Evolutionary conservation across 2,888 invertebrate genomes (phyloP), one percentile per base, ranked within the genome.

Genomic region (Lasiommata megera): DNA sequence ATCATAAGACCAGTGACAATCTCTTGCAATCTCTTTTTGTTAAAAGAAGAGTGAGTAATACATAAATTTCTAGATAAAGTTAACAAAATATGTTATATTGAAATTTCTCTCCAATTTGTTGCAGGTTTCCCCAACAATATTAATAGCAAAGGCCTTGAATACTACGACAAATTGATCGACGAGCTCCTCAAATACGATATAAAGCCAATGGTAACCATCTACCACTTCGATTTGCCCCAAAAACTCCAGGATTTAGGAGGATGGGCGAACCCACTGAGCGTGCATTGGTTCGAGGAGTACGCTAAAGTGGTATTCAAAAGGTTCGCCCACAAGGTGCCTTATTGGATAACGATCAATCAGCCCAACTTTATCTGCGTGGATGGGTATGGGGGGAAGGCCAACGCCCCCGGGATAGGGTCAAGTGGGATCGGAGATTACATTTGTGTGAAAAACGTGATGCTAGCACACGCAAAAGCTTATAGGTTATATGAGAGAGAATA

Each of bases 301-400:
- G 88, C 92, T 0, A 76, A 73, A 14, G 64, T 89, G 1, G 65
- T 89, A 0, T 92, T 86, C 63, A 65, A 80, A 5, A 72, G 77
- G 64, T 92, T 86, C 61, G 91, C 90, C 0, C 80, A 82, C 41
- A 84, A 85, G 62, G 92, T 92, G 0, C 87, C 92, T 61, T 83
- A 81, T 44, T 94, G 93, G 93, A 84, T 93, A 0, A 94, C 94
- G 0, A 77, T 93, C 0, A 94, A 94, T 71, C 93, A 94, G 64
- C 93, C 93, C 0, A 81, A 79, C 50, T 71, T 77, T 1, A 74
- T 85, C 6, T 92, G 90, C 53, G 62, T 80, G 0, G 75, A 76
- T 0, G 92, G 92, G 0, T 94, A 93, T 67, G 89, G 86, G 0
- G 70, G 65, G 0, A 72, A 62, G 0, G 34, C 54, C 0, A 66